phyloP scores from a whole-genome alignment of 2,797 vertebrate species.

The Ambastaia sidthimunki region DNA sequence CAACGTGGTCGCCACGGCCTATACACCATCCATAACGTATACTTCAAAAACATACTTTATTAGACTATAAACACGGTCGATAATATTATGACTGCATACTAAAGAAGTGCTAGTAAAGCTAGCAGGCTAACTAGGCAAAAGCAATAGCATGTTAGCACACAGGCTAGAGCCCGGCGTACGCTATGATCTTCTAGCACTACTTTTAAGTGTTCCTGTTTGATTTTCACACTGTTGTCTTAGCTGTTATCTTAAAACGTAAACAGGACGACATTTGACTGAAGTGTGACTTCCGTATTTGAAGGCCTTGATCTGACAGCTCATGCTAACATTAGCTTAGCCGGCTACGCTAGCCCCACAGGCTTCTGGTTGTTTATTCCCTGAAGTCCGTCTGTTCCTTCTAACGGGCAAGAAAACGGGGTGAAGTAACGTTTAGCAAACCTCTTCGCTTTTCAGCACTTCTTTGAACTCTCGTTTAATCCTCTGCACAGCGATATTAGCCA shows the following conservation, averaged over 20 bases:
- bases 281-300: conserved; percentile 19
- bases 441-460: conserved; percentile 98
- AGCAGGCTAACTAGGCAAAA: conserved; percentile 19
- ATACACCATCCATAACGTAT: neutral
- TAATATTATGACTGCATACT: neutral
- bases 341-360: conserved; percentile 34
- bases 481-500: conserved; percentile 99
- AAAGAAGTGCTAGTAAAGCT: conserved; percentile 19
- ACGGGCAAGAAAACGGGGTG: neutral
- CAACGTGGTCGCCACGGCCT: neutral
- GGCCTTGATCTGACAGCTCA: conserved; percentile 26
- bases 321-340: conserved; percentile 17
- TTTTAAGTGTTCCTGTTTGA: neutral
- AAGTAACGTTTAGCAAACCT: conserved; percentile 78
- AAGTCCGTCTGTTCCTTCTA: neutral
- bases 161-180: neutral
- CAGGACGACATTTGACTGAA: neutral
- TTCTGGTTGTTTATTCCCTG: neutral
- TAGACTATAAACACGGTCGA: too few relatives aligned
- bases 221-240: neutral
- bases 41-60: neutral
- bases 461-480: conserved; percentile 99
- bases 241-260: neutral
- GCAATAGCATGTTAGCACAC: conserved; percentile 6
- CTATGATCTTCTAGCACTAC: neutral